Conservation (phyloP, 53 echinoderm and acorn worm genomes). For the Actinopyga echinites region DNA sequence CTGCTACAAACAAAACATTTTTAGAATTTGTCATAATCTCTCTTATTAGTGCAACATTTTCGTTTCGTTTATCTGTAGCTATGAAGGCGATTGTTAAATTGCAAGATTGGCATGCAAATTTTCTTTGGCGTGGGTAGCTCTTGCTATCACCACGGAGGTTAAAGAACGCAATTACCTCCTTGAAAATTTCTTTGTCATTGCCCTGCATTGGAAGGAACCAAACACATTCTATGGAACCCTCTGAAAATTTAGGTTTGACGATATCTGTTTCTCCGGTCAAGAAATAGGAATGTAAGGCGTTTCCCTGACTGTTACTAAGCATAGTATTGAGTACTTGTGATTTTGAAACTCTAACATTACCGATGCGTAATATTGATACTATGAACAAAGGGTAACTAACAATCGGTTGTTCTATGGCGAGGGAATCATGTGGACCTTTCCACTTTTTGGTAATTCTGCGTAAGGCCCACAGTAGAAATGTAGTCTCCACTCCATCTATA, state of each 20-base stretch:
- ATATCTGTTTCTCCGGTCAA: slow-evolving; percentile 10
- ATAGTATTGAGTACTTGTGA: slow-evolving; percentile 13
- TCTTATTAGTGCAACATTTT: background rate
- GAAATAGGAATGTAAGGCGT: background rate
- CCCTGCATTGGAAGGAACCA: slow-evolving; percentile 10
- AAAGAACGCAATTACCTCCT: slow-evolving; percentile 3
- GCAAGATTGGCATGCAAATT: background rate
- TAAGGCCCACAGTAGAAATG: slow-evolving; percentile 3
- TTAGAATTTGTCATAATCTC: background rate
- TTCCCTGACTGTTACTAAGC: slow-evolving; percentile 15
- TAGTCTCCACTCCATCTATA: background rate
- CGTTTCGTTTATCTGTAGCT: background rate
- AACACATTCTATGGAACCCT: slow-evolving; percentile 22
- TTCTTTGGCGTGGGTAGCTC: background rate
- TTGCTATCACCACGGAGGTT: slow-evolving; percentile 18
- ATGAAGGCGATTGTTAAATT: slow-evolving; percentile 8
- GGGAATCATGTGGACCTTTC: background rate
- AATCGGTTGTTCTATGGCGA: background rate
- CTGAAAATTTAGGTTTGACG: slow-evolving; percentile 5
- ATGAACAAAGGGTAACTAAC: background rate
- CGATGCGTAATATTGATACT: slow-evolving; percentile 1
- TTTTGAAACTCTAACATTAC: slow-evolving; percentile 17
- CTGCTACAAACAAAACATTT: background rate
- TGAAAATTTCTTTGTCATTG: slow-evolving; percentile 20
- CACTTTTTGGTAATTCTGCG: slow-evolving; percentile 16